phyloP scores from a whole-genome alignment of 2,888 invertebrate genomes.

The Cataglyphis rosenhaueri region DNA sequence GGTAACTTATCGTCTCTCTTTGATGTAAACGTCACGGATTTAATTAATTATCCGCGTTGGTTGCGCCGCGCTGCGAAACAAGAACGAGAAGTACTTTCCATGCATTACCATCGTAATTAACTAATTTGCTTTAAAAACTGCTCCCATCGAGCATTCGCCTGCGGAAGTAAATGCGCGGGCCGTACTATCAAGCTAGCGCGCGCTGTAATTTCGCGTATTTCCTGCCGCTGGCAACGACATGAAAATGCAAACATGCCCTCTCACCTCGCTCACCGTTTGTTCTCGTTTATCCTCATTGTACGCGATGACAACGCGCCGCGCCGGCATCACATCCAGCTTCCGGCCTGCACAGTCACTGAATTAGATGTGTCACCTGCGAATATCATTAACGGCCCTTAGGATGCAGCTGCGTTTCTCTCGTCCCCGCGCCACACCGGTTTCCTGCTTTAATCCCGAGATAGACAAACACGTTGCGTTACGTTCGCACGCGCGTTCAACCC shows the following conservation, averaged over 20 bases:
- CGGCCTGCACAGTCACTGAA: slow-evolving; percentile 78
- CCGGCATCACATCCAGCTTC: slow-evolving; percentile 78
- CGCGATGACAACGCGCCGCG: slow-evolving; percentile 75
- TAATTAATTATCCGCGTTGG: slow-evolving; percentile 51
- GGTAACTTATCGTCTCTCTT: slow-evolving; percentile 41
- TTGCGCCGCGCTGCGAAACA: slow-evolving; percentile 42
- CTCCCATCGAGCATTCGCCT: slow-evolving; percentile 32
- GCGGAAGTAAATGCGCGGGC: slow-evolving; percentile 59
- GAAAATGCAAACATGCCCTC: slow-evolving; percentile 79
- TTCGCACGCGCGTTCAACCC: slow-evolving; percentile 54
- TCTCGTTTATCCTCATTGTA: slow-evolving; percentile 80
- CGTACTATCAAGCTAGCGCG: slow-evolving; percentile 43
- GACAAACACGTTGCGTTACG: slow-evolving; percentile 37
- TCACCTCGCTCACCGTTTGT: slow-evolving; percentile 76
- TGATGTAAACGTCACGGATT: slow-evolving; percentile 50
- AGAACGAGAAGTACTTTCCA: slow-evolving; percentile 54
- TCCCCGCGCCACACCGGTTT: slow-evolving; percentile 46
- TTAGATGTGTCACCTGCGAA: slow-evolving; percentile 80
- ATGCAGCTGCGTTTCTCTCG: slow-evolving; percentile 71
- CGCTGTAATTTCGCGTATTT: slow-evolving; percentile 74
- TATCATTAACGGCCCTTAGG: slow-evolving; percentile 79
- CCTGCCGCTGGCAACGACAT: slow-evolving; percentile 77
- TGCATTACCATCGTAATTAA: slow-evolving; percentile 56
- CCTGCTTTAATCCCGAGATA: slow-evolving; percentile 63
- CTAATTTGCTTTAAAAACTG: slow-evolving; percentile 54